These are phyloP conservation scores for Scolanthus callimorphus DNA, from an alignment of 92 coral and sea anemone species.

Conservation along the genomic window DNA sequence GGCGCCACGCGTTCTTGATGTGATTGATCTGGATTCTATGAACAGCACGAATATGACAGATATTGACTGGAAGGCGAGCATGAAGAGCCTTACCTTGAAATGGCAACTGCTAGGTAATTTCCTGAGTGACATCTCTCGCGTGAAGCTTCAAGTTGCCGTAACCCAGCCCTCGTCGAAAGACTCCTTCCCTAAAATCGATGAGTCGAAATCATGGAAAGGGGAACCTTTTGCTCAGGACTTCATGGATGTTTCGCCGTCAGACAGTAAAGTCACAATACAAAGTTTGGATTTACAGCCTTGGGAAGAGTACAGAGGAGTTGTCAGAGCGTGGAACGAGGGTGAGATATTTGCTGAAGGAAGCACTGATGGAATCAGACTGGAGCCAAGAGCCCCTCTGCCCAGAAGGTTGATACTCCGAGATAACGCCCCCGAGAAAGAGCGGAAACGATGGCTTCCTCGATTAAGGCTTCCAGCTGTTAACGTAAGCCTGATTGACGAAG, in stretches of 20 bases:
- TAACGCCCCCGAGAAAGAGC: conserved; percentile 63
- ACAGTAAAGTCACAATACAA: conserved; percentile 53
- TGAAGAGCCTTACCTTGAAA: conserved; percentile 58
- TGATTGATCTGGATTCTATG: conserved; percentile 33
- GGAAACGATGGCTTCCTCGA: conserved; percentile 73
- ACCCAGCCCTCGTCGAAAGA: conserved; percentile 53
- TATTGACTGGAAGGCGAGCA: conserved; percentile 83
- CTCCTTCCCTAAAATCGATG: conserved; percentile 44
- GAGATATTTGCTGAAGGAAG: conserved; percentile 60
- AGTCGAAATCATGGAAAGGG: conserved; percentile 67
- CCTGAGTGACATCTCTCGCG: conserved; percentile 54
- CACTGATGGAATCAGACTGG: conserved; percentile 78
- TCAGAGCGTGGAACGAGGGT: conserved; percentile 75
- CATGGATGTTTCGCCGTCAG: conserved; percentile 62
- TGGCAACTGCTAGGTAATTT: conserved; percentile 70
- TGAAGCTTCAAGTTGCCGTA: conserved; percentile 79
- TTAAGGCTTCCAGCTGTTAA: conserved; percentile 63
- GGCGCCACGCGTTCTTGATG: conserved; percentile 56
- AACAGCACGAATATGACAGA: conserved; percentile 43
- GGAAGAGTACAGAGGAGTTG: conserved; percentile 74
- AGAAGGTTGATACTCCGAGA: conserved; percentile 51
- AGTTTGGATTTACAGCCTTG: conserved; percentile 52
- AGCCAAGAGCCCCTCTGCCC: conserved; percentile 67
- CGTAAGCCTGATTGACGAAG: conserved; percentile 10
- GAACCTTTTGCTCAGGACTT: conserved; percentile 74